These are phyloP conservation scores for Thera obeliscata DNA, from an alignment of 2,888 invertebrate species.

Conservation along the genomic window DNA sequence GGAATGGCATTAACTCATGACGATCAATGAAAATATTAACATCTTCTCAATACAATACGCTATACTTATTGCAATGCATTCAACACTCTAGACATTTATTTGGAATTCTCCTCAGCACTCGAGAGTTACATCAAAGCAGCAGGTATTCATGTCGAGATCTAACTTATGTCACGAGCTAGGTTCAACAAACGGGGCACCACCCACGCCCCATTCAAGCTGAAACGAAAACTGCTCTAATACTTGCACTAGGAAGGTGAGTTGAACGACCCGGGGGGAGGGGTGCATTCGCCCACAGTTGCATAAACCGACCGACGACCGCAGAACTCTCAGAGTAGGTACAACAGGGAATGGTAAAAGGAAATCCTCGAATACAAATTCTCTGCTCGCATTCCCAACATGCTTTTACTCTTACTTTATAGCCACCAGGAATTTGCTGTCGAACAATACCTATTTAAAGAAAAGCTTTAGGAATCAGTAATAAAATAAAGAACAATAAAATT, in stretches of 20 bases:
- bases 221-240: constrained; percentile 61
- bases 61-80: constrained; percentile 6
- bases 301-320: constrained; percentile 69
- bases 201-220: constrained; percentile 68
- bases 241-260: constrained; percentile 62
- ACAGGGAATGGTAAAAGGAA: constrained; percentile 46
- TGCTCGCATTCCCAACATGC: constrained; percentile 25
- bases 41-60: neutral
- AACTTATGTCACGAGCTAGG: constrained; percentile 45
- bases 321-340: constrained; percentile 45
- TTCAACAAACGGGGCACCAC: constrained; percentile 57
- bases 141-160: constrained; percentile 27
- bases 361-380: constrained; percentile 36
- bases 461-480: constrained; percentile 13
- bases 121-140: constrained; percentile 30
- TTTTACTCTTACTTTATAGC: constrained; percentile 20
- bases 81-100: constrained; percentile 8
- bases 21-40: constrained; percentile 1
- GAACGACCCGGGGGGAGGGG: constrained; percentile 67
- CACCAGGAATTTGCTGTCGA: constrained; percentile 17
- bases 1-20: constrained; percentile 9
- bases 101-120: constrained; percentile 16
- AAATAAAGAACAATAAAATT: constrained; percentile 17
- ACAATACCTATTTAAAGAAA: constrained; percentile 12
- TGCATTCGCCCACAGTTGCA: constrained; percentile 65